These are phyloP conservation scores for Aspidapion aeneum DNA, from an alignment of 2,888 invertebrate genomes.

Conservation along the genomic window DNA sequence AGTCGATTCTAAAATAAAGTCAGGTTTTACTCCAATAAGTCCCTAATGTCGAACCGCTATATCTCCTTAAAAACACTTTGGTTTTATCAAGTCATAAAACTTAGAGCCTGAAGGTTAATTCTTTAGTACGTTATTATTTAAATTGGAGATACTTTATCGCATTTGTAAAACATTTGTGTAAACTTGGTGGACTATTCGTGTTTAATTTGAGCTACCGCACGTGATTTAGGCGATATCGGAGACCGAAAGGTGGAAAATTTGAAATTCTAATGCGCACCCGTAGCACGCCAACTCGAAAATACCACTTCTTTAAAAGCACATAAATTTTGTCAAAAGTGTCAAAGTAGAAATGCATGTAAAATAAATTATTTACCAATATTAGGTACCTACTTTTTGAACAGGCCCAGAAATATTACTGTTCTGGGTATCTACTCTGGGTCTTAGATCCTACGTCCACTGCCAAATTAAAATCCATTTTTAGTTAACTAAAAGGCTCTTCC, in stretches of 20 bases:
- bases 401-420: too few relatives aligned
- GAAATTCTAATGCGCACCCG: slow-evolving; percentile 7
- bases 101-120: not conserved
- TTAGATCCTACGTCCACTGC: too few relatives aligned
- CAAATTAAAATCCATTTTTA: too few relatives aligned
- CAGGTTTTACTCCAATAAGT: too few relatives aligned
- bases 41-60: too few relatives aligned
- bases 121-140: slow-evolving; percentile 1
- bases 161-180: slow-evolving; percentile 16
- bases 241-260: slow-evolving; percentile 7
- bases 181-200: slow-evolving; percentile 2
- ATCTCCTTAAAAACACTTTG: not conserved
- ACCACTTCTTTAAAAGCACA: not conserved
- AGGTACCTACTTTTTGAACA: too few relatives aligned
- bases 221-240: slow-evolving; percentile 8
- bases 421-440: too few relatives aligned
- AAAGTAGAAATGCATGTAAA: too few relatives aligned
- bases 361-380: too few relatives aligned
- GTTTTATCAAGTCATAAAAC: not conserved
- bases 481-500: too few relatives aligned
- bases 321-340: too few relatives aligned
- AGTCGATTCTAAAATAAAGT: too few relatives aligned
- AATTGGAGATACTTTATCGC: slow-evolving; percentile 13
- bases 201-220: slow-evolving; percentile 1
- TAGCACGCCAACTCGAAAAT: not conserved